phyloP scores from a whole-genome alignment of 2,797 vertebrate species.

The Aphelocoma californica region DNA sequence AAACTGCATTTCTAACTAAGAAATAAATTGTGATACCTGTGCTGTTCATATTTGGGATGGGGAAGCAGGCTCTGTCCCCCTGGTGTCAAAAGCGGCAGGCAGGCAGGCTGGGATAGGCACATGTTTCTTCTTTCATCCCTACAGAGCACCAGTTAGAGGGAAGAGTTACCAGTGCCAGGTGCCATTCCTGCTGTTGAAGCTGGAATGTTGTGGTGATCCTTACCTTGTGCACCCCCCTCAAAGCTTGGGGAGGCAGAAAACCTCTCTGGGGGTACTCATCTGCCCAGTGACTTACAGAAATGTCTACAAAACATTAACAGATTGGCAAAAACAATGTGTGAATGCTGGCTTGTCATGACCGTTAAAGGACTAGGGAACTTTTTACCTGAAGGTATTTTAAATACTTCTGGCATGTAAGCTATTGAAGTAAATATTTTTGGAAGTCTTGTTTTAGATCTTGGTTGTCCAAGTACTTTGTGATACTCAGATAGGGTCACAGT shows the following conservation, averaged over 20 bases:
- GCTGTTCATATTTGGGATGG: neutral
- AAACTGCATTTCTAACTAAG: constrained; percentile 79
- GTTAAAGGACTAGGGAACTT: neutral
- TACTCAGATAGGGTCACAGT: neutral
- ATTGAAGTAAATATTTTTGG: neutral
- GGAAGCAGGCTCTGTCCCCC: neutral
- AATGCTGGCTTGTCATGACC: neutral
- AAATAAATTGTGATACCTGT: constrained; percentile 27
- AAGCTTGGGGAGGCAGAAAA: neutral
- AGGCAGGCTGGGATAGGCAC: neutral
- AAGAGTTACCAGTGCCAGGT: neutral
- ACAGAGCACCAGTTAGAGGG: accelerated
- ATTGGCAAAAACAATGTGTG: neutral
- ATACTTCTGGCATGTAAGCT: neutral
- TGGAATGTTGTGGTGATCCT: neutral
- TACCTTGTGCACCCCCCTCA: neutral
- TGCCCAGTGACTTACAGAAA: neutral
- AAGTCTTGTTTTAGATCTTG: neutral
- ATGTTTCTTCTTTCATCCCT: neutral
- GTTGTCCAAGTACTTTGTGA: neutral
- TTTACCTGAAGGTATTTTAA: neutral
- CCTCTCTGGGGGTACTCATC: neutral
- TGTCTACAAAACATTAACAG: neutral
- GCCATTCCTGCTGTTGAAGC: accelerated
- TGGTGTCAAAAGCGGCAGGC: neutral